phyloP scores from a whole-genome alignment of 1,140 invertebrate genomes.

The Zaprionus ornatus region DNA sequence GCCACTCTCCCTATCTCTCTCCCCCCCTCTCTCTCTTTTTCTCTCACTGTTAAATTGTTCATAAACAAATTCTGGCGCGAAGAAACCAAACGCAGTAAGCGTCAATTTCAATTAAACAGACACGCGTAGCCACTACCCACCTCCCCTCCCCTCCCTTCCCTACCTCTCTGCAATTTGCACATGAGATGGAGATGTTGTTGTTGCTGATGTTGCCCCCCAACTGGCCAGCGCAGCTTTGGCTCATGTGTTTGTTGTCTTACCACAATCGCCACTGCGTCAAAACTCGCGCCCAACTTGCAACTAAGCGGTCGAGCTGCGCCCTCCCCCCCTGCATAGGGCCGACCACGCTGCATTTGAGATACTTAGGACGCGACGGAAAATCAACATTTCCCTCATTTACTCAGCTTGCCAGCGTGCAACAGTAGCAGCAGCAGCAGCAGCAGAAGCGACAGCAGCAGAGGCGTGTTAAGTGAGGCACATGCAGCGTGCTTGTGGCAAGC shows the following conservation, averaged over 20 bases:
- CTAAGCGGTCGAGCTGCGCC: conserved; percentile 8
- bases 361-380: conserved; percentile 10
- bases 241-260: conserved; percentile 28
- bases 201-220: conserved; percentile 10
- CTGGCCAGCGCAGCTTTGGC: not conserved
- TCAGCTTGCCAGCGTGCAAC: not conserved
- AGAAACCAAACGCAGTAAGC: conserved; percentile 64
- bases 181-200: not conserved
- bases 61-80: conserved; percentile 72
- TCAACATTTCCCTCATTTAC: conserved; percentile 17
- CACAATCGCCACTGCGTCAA: conserved; percentile 39
- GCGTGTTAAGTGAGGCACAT: not conserved
- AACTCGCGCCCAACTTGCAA: conserved; percentile 35
- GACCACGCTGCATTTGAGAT: not conserved
- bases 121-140: conserved; percentile 22
- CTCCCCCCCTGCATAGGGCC: not conserved
- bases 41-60: conserved; percentile 47
- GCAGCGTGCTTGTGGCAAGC: not conserved
- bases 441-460: not conserved
- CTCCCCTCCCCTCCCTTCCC: not conserved
- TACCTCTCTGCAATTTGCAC: not conserved
- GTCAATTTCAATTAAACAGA: conserved; percentile 81
- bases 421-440: not conserved
- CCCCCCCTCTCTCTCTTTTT: not conserved
- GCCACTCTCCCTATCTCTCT: not conserved